phyloP scores from a whole-genome alignment of 2,888 invertebrate species.

The Drosophila sordidula region DNA sequence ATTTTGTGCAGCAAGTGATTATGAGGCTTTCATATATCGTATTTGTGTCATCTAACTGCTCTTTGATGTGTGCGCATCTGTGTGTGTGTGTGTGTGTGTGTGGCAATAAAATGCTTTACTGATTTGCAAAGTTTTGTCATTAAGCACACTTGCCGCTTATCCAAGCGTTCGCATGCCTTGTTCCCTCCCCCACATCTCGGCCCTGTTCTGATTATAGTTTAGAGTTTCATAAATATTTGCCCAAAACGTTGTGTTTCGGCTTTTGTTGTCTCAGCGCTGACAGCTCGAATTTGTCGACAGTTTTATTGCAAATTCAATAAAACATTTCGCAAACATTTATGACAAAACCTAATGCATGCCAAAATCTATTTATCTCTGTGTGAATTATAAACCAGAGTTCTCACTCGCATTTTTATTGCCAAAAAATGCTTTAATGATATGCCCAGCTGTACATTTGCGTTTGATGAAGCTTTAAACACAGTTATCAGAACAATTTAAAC shows the following conservation, averaged over 20 bases:
- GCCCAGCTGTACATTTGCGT: background rate
- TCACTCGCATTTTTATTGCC: background rate
- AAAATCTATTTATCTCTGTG: constrained; percentile 5
- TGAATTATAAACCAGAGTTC: background rate
- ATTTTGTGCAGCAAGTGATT: constrained; percentile 64
- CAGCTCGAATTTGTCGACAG: constrained; percentile 46
- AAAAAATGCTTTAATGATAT: background rate
- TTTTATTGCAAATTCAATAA: constrained; percentile 40
- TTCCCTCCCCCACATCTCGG: constrained; percentile 3
- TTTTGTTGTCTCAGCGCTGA: constrained; percentile 40
- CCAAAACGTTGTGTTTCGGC: constrained; percentile 25
- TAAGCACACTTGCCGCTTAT: constrained; percentile 68
- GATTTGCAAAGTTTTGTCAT: constrained; percentile 77
- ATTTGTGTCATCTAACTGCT: constrained; percentile 46
- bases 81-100: constrained; percentile 32
- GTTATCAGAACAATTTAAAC: background rate
- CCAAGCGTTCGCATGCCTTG: constrained; percentile 28
- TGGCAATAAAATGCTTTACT: constrained; percentile 68
- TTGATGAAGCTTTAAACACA: background rate
- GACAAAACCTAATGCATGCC: constrained; percentile 14
- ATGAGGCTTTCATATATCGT: constrained; percentile 63
- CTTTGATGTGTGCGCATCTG: constrained; percentile 30
- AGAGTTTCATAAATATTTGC: constrained; percentile 65
- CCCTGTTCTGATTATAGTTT: constrained; percentile 51
- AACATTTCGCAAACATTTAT: constrained; percentile 41